Evolutionary conservation across 30 jellyfish, hydroid and myxozoan species (phyloP), one percentile per base, ranked within the genome.

Genomic region (Turritopsis rubra): DNA sequence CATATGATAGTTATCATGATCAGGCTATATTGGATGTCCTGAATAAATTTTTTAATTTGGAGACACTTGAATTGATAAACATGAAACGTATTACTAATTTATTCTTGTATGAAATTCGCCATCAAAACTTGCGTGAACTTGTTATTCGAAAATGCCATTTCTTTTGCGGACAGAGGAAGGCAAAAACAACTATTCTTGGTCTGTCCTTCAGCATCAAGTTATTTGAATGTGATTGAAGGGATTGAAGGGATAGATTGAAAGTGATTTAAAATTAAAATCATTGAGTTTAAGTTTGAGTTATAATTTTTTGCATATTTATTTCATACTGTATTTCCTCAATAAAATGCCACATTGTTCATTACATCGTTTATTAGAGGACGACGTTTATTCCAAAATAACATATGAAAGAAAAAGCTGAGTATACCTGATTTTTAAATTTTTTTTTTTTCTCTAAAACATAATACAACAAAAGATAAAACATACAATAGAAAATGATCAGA

Each of bases 71-170:
- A 18, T 26, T 80, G 5, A 66, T 80, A 1, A 41, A 65, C 21
- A 53, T 53, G 80, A 53, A 53, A 13, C 53, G 66, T 26, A 52
- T 80, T 16, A 52, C 85, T 16, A 9, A 25, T 30, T 80, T 31
- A 18, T 41, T 80, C n/a, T 54, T 41, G 28, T 52, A 25, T 23
- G 87, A 80, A 80, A 65, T 80, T 21, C 54, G 29, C 24, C 87
- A 80, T 53, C 26, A 53, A 80, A 52, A 0, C 17, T 65, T 80
- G 22, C n/a, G 53, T 9, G 53, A 25, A 25, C n/a, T 80, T 19
- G 29, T 27, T 1, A 28, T 80, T 16, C 41, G 29, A 80, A 29
- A 53, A 16, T 76, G 84, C 16, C 29, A 76, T 18, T 41, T 41
- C 13, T 41, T 41, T 41, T 41, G 60, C 13, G 13, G 60, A 41